Evolutionary conservation across 2,888 invertebrate species (phyloP), one percentile per base, ranked within the genome.

Genomic region (Arenicola marina): DNA sequence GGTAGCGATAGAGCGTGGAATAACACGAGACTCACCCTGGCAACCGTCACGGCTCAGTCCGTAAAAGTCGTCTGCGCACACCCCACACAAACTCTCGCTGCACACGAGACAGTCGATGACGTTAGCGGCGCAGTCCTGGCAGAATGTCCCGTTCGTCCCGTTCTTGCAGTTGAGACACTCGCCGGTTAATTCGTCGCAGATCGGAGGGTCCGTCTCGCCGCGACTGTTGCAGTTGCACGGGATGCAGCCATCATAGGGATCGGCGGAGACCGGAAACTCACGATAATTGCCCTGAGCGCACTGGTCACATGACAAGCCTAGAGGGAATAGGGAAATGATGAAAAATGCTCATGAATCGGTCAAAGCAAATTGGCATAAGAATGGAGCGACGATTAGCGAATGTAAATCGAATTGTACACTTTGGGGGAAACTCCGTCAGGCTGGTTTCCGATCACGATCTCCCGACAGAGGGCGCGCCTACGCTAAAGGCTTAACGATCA

Each of bases 111-210:
- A 48, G n/a, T 46, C 45, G 11, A n/a, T 24, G 2, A 68, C 62
- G 57, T 70, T 57, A 1, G 63, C 31, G 1, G 74, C 67, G 59
- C 74, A 76, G 2, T 18, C 29, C 63, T 73, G 68, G 51, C 76
- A 76, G 48, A 67, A 45, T 28, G 57, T 48, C 0, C 76, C 76
- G 1, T 53, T 33, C 0, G 75, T 74, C 0, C 76, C 76, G 45
- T 71, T 68, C 11, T 72, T 62, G 53, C 76, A 76, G 68, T 76
- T 75, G 28, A 72, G 68, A 62, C 76, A 76, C n/a, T 48, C 43
- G 7, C 72, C 70, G 0, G 61, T 65, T 18, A 38, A 24, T 51
- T 65, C 54, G 24, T 73, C 63, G 56, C 76, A 76, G 7, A 63
- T 38, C 1, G 68, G 68, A n/a, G 68, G 70, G n/a, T 34, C 34